Percentiles rank a stretch among this genome's conserved stretches.
phyloP scores from a whole-genome alignment of 1,140 invertebrate species.

The Sitophilus oryzae region DNA sequence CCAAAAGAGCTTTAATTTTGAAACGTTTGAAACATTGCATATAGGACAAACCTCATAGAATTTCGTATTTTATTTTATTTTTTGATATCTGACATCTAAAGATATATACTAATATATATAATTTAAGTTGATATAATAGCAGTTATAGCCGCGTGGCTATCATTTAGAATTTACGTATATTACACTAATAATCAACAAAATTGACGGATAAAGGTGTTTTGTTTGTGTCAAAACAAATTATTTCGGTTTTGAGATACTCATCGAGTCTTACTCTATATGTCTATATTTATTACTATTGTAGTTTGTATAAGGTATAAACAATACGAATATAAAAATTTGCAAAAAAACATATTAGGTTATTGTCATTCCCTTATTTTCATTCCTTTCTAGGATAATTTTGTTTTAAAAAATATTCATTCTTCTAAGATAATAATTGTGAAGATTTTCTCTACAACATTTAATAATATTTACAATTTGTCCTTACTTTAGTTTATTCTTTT shows the following conservation, averaged over 20 bases:
- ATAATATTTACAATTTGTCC: constrained; percentile 7
- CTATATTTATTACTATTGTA: constrained; percentile 7
- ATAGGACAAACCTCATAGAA: neutral
- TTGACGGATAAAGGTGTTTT: constrained; percentile 1
- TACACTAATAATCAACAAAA: neutral
- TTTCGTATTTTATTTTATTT: neutral
- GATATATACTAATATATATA: neutral
- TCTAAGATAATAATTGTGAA: constrained; percentile 11
- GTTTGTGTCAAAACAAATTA: neutral
- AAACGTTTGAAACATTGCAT: neutral
- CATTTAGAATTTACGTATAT: neutral
- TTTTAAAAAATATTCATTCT: constrained; percentile 17
- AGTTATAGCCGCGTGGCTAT: neutral
- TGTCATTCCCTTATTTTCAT: constrained; percentile 16
- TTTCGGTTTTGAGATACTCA: neutral
- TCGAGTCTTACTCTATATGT: neutral
- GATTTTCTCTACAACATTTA: constrained; percentile 12
- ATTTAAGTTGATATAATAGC: neutral
- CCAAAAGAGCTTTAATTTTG: neutral
- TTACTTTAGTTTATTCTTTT: neutral
- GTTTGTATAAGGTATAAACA: constrained; percentile 7
- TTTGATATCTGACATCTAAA: neutral
- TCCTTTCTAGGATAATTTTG: constrained; percentile 5
- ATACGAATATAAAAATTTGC: constrained; percentile 15
- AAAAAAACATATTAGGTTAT: constrained; percentile 18